A percentile compares a stretch with the other conserved stretches of the same genome.
These are phyloP conservation scores for human (Homo sapiens) DNA, from an alignment of 2,113 vertebrate genomes.

Conservation along the genomic window DNA sequence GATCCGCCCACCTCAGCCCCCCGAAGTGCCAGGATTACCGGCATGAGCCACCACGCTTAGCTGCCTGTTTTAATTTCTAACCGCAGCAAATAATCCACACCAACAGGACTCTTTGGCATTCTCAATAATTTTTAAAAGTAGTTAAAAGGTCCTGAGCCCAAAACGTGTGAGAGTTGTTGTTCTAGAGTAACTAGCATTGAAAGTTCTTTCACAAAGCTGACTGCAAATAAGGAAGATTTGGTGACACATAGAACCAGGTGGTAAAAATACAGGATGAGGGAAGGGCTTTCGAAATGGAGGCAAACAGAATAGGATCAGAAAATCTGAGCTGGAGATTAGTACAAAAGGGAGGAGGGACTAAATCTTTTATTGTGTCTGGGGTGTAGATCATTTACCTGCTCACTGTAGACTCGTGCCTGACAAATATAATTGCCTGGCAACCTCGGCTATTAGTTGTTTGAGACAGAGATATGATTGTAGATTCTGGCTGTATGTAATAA, in stretches of 20 bases:
- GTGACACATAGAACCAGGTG: not conserved
- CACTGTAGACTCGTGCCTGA: not conserved
- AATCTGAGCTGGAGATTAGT: not conserved
- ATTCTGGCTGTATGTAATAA: not conserved
- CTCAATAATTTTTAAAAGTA: not conserved
- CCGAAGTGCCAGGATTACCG: too few species aligned
- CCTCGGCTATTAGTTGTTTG: not conserved
- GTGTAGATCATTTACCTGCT: slow-evolving; percentile 46
- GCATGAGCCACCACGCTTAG: too few species aligned
- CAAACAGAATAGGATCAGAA: not conserved
- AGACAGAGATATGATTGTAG: not conserved
- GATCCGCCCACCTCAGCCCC: too few species aligned
- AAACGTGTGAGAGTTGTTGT: not conserved
- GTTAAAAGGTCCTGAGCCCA: not conserved
- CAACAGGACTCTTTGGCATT: not conserved
- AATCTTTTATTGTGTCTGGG: not conserved
- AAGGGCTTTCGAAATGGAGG: not conserved
- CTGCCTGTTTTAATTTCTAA: not conserved
- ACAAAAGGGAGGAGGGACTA: not conserved
- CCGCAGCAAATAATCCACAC: not conserved
- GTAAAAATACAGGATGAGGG: not conserved
- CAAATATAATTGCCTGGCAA: slow-evolving; percentile 26
- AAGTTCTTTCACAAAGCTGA: not conserved
- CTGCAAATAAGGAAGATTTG: not conserved
- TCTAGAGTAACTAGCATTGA: not conserved